Percentiles rank a stretch among this genome's conserved stretches.
phyloP scores from a whole-genome alignment of 2,797 vertebrate genomes.

The Arnoldichthys spilopterus region DNA sequence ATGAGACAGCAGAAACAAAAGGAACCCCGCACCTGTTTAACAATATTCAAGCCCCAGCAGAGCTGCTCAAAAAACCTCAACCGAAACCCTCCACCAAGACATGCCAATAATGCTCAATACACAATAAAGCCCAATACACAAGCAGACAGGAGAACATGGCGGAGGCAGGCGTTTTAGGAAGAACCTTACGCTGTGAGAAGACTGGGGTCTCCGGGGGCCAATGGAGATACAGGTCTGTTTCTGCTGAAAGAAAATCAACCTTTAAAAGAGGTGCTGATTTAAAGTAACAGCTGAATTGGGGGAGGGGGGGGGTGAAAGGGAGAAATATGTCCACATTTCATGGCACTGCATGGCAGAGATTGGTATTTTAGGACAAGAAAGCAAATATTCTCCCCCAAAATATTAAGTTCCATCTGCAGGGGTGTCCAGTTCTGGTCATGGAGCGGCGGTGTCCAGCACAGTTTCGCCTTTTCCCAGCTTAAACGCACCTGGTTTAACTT shows the following conservation, averaged over 20 bases:
- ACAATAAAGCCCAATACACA: neutral
- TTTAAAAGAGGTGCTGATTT: neutral
- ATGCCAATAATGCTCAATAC: neutral
- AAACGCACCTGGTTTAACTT: no score
- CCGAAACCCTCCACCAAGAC: constrained; percentile 8
- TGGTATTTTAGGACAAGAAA: no score
- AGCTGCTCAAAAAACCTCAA: neutral
- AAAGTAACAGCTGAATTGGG: no score
- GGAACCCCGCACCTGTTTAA: neutral
- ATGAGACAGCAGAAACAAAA: neutral
- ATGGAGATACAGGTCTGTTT: constrained; percentile 61
- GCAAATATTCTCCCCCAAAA: no score
- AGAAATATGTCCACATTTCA: no score
- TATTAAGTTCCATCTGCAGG: no score
- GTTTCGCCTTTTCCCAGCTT: no score
- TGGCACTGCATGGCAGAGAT: no score
- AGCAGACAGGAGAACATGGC: neutral
- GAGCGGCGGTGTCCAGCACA: no score
- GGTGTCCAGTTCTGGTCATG: no score
- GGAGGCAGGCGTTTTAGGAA: constrained; percentile 21
- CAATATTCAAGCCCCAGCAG: no score
- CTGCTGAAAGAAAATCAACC: constrained; percentile 79
- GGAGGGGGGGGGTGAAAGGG: no score
- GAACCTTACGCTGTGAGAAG: constrained; percentile 77
- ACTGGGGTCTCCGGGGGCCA: constrained; percentile 70